These are phyloP conservation scores for Quadriops clusia DNA, from an alignment of 2,888 invertebrate species.

Conservation along the genomic window DNA sequence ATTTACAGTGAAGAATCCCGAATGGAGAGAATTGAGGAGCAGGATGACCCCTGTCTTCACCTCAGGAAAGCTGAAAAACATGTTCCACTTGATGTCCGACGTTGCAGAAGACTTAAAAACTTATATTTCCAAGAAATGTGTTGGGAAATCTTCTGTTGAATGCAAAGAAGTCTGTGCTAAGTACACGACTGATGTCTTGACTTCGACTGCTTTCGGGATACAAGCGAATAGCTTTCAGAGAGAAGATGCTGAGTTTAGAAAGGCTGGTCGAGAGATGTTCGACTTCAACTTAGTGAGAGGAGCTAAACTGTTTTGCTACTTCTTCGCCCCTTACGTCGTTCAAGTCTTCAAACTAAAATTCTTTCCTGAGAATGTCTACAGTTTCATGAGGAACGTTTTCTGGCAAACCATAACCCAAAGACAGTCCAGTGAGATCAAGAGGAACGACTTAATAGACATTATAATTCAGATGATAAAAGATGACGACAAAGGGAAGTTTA, in stretches of 20 bases:
- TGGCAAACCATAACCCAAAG: slow-evolving; percentile 10
- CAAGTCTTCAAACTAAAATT: slow-evolving; percentile 12
- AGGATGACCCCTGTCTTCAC: slow-evolving; percentile 44
- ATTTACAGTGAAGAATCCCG: slow-evolving; percentile 37
- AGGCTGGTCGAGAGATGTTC: slow-evolving; percentile 26
- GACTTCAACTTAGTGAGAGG: slow-evolving; percentile 20
- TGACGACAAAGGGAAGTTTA: slow-evolving; percentile 30
- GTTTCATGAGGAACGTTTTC: slow-evolving; percentile 11
- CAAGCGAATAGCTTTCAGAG: slow-evolving; percentile 28
- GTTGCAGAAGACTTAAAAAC: slow-evolving; percentile 21
- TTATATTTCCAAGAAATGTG: slow-evolving; percentile 6
- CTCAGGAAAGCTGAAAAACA: slow-evolving; percentile 42
- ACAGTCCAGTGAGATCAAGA: slow-evolving; percentile 22
- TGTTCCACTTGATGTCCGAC: slow-evolving; percentile 38
- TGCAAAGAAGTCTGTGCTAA: slow-evolving; percentile 24
- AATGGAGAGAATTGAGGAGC: slow-evolving; percentile 41
- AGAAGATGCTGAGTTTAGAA: slow-evolving; percentile 26
- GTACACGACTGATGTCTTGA: slow-evolving; percentile 34
- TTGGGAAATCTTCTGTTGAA: slow-evolving; percentile 11
- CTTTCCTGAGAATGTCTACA: slow-evolving; percentile 8
- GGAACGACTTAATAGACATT: slow-evolving; percentile 47
- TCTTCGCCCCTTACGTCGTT: slow-evolving; percentile 16
- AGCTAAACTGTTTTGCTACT: slow-evolving; percentile 15
- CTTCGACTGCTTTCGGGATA: slow-evolving; percentile 34
- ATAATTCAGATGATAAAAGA: slow-evolving; percentile 41